Evolutionary conservation across 2,113 vertebrate genomes (phyloP).

Genomic region (Drymodes brunneopygia): DNA sequence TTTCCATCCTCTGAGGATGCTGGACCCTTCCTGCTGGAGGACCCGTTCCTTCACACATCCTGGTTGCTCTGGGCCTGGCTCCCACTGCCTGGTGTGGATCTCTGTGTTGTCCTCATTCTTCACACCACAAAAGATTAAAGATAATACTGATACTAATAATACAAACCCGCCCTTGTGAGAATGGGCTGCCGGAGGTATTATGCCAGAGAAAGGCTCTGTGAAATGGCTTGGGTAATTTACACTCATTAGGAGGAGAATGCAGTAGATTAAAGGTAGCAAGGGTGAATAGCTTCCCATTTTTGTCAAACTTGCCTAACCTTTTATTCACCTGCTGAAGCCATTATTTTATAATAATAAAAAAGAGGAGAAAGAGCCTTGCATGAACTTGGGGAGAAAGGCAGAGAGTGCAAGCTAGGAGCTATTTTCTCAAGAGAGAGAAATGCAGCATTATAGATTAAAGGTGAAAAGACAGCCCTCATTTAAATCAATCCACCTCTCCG

Average conservation of each 20-base stretch:
- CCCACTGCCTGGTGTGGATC: slow-evolving; percentile 33
- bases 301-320: slow-evolving; percentile 80
- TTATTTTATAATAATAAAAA: slow-evolving; percentile 81
- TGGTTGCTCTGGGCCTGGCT: not conserved
- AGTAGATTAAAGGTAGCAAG: slow-evolving; percentile 85
- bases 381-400: slow-evolving; percentile 61
- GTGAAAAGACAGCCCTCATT: slow-evolving; percentile 79
- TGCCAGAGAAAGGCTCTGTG: slow-evolving; percentile 71
- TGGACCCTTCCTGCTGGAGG: not conserved
- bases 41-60: slow-evolving; percentile 44
- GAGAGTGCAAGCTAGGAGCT: slow-evolving; percentile 73
- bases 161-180: slow-evolving; percentile 68
- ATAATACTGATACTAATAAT: slow-evolving; percentile 74
- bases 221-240: slow-evolving; percentile 81
- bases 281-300: slow-evolving; percentile 82
- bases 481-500: slow-evolving; percentile 80
- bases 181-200: slow-evolving; percentile 68
- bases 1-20: not conserved
- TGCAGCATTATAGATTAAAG: slow-evolving; percentile 79
- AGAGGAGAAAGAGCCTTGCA: slow-evolving; percentile 68
- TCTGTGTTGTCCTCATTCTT: slow-evolving; percentile 70
- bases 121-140: slow-evolving; percentile 76
- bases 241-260: slow-evolving; percentile 79
- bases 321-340: slow-evolving; percentile 79
- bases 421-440: slow-evolving; percentile 79